Base-by-base conservation (phyloP, 2,888 invertebrate species). In the Synergus gifuensis region DNA sequence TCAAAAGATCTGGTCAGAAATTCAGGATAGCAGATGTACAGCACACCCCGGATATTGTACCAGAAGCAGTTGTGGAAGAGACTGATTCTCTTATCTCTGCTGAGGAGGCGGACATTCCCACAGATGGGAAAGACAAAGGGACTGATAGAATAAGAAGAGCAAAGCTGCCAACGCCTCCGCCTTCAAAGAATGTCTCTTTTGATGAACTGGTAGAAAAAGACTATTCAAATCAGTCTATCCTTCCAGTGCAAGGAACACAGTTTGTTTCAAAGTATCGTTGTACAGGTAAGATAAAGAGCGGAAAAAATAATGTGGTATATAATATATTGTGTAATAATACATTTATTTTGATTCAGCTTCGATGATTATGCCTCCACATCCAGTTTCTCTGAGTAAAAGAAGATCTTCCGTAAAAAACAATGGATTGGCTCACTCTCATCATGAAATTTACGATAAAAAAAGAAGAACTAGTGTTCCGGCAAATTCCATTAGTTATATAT, bases 131-230 rank as follows among this genome's bases (percentile, higher is more conserved):
- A n/a, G 28, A 60, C 14, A 69, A 79, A 49, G 14, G n/a, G 22
- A 28, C 28, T 73, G 73, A 73, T 73, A 36, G n/a, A 54, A 36
- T 73, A 36, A 49, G 85, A 44, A 86, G 90, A 54, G 88, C 90
- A n/a, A 88, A 91, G 60, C 85, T 92, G 58, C 91, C 92, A 28
- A 92, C 92, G 7, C 92, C 91, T 7, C 90, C 92, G 11, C 87
- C 89, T 1, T 84, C 89, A 4, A 92, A 92, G 77, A 92, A 92
- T 82, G 92, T 92, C 28, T 92, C 92, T n/a, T 92, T 92, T 76
- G 90, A 91, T 11, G 90, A 91, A 81, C 85, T 91, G 18, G 88
- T 90, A 76, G 90, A 91, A 69, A 89, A 91, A 77, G 88, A 80
- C 80, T 90, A 90, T 84, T 85, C 89, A 73, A 91, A 92, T 63